phyloP scores from a whole-genome alignment of 2,888 invertebrate species.

The Idaea dimidiata region DNA sequence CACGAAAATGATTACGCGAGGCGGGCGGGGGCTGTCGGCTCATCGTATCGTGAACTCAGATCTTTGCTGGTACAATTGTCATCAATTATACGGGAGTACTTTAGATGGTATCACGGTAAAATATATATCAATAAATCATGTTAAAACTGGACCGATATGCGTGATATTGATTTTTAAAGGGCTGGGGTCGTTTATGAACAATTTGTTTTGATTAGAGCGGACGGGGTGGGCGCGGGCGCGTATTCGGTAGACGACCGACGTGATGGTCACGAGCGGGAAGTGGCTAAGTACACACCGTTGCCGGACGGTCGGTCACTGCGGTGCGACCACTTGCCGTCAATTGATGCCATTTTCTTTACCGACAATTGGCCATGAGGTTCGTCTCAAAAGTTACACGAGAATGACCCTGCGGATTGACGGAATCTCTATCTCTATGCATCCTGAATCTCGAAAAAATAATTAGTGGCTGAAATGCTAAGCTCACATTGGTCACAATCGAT shows the following conservation, averaged over 20 bases:
- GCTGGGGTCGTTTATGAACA: slow-evolving; percentile 61
- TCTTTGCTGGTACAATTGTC: slow-evolving; percentile 60
- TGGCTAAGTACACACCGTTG: too few relatives aligned
- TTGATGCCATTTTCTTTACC: too few relatives aligned
- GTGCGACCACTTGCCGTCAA: too few relatives aligned
- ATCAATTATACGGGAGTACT: slow-evolving; percentile 73
- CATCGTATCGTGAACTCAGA: slow-evolving; percentile 34
- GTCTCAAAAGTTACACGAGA: too few relatives aligned
- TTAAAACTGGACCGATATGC: slow-evolving; percentile 64
- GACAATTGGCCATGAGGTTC: too few relatives aligned
- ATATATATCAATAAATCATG: slow-evolving; percentile 77
- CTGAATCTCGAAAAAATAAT: too few relatives aligned
- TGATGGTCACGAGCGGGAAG: too few relatives aligned
- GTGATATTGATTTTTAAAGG: slow-evolving; percentile 75
- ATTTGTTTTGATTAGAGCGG: slow-evolving; percentile 74
- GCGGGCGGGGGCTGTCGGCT: slow-evolving; percentile 4
- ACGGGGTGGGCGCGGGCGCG: slow-evolving; percentile 22
- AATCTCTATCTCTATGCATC: too few relatives aligned
- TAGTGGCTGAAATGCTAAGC: too few relatives aligned
- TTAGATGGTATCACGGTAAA: slow-evolving; percentile 75
- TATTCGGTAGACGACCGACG: slow-evolving; percentile 26
- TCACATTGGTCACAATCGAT: too few relatives aligned
- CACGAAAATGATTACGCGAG: slow-evolving; percentile 63
- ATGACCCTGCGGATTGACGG: too few relatives aligned
- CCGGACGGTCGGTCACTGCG: too few relatives aligned